Percentiles rank a stretch among this genome's conserved stretches.
Conservation (phyloP, 2,888 invertebrate genomes). For the Pterostichus niger region DNA sequence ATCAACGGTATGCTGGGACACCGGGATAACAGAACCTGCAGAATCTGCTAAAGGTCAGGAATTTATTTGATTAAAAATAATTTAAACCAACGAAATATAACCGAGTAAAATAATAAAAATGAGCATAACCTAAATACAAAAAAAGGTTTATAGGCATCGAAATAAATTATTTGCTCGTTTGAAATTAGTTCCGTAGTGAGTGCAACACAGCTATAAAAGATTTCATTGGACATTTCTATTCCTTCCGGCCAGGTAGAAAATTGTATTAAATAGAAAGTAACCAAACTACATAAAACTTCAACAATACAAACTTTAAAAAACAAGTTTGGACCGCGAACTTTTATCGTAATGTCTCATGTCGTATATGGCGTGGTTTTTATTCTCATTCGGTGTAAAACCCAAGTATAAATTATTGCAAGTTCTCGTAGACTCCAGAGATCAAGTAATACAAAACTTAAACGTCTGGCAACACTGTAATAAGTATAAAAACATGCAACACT, state of each 20-base stretch:
- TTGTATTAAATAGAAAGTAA: slow-evolving; percentile 37
- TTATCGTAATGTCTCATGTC: slow-evolving; percentile 35
- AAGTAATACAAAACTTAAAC: slow-evolving; percentile 54
- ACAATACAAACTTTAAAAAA: slow-evolving; percentile 47
- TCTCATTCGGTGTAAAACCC: slow-evolving; percentile 16
- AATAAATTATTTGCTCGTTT: too few species aligned
- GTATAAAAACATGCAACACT: slow-evolving; percentile 61
- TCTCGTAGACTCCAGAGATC: slow-evolving; percentile 29
- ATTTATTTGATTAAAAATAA: too few species aligned
- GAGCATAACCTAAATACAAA: too few species aligned
- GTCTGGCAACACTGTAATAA: slow-evolving; percentile 55
- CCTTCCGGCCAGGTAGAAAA: slow-evolving; percentile 1
- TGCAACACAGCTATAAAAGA: slow-evolving; percentile 5
- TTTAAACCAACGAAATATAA: too few species aligned
- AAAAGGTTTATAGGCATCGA: too few species aligned
- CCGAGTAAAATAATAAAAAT: too few species aligned
- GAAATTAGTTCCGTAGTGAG: too few species aligned
- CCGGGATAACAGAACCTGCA: too few species aligned
- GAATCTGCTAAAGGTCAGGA: too few species aligned
- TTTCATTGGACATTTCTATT: slow-evolving; percentile 21
- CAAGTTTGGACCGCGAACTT: slow-evolving; percentile 22
- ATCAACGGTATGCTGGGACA: too few species aligned
- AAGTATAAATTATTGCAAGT: slow-evolving; percentile 32
- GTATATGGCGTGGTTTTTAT: neutral
- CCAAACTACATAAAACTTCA: slow-evolving; percentile 50